These are phyloP conservation scores for Bujurquina vittata DNA, from an alignment of 2,113 vertebrate species.

Conservation along the genomic window DNA sequence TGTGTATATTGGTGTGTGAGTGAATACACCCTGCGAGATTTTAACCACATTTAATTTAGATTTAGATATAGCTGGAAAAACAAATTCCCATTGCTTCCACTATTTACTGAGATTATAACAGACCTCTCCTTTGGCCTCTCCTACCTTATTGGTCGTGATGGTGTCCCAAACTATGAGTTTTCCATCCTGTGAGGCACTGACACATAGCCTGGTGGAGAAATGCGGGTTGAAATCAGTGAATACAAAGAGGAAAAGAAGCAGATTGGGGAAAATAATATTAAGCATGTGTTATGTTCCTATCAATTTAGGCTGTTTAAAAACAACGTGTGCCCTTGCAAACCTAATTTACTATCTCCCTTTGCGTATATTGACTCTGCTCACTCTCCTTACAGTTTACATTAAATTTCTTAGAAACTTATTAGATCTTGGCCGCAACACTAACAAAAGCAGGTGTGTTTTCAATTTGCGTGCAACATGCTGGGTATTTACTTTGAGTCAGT, in stretches of 20 bases:
- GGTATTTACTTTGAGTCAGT: slow-evolving; percentile 89
- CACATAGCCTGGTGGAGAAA: slow-evolving; percentile 84
- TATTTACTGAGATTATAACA: not conserved
- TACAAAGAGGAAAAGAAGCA: not conserved
- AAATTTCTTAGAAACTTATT: not conserved
- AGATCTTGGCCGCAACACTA: not conserved
- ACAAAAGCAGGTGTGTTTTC: not conserved
- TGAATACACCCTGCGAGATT: not conserved
- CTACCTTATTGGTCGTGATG: slow-evolving; percentile 95
- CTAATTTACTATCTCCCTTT: slow-evolving; percentile 14
- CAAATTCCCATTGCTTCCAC: not conserved
- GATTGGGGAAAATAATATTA: not conserved
- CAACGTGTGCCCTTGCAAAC: slow-evolving; percentile 1
- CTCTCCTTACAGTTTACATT: not conserved
- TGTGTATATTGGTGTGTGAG: not conserved
- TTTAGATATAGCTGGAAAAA: not conserved
- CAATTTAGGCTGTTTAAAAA: not conserved
- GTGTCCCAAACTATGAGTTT: slow-evolving; percentile 99
- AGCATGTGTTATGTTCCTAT: not conserved
- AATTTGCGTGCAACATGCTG: not conserved
- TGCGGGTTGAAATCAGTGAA: not conserved
- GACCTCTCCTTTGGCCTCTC: not conserved
- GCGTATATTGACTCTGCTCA: not conserved
- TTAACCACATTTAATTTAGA: not conserved
- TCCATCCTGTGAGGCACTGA: slow-evolving; percentile 97